Conservation (phyloP, 2,797 vertebrate genomes). For the Spinibarbus caldwelli region DNA sequence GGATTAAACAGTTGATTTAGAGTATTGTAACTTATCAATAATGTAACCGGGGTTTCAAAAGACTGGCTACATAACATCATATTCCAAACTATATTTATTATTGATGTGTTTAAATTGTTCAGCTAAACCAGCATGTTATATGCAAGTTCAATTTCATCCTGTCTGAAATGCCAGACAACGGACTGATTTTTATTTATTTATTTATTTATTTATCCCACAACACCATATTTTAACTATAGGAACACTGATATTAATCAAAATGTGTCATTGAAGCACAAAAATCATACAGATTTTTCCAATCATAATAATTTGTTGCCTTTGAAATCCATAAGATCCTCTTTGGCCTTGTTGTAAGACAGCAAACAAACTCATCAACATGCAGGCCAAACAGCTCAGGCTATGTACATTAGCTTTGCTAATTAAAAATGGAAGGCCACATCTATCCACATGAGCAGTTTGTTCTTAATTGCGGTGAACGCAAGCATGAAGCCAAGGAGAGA, state of each 20-base stretch:
- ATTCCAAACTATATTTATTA: neutral
- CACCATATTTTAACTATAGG: neutral
- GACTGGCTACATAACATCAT: neutral
- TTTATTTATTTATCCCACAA: neutral
- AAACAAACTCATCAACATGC: slow-evolving; percentile 73
- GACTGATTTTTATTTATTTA: neutral
- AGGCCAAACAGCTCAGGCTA: slow-evolving; percentile 66
- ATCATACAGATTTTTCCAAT: neutral
- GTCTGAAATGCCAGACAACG: neutral
- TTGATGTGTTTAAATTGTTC: neutral
- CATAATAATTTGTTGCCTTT: neutral
- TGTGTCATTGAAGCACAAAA: neutral
- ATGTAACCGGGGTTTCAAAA: neutral
- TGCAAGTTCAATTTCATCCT: neutral
- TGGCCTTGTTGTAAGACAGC: slow-evolving; percentile 13
- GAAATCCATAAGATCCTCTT: neutral
- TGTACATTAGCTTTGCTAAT: slow-evolving; percentile 76
- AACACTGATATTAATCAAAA: neutral
- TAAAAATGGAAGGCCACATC: slow-evolving; percentile 80
- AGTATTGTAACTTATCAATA: neutral
- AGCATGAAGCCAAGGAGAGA: slow-evolving; percentile 74
- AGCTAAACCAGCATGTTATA: neutral
- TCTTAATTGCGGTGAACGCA: slow-evolving; percentile 85
- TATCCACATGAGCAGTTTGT: slow-evolving; percentile 73
- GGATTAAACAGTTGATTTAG: neutral